Percentiles rank a stretch among this genome's conserved stretches.
Conservation (phyloP, 2,113 vertebrate species). For the Paradisaea rubra region DNA sequence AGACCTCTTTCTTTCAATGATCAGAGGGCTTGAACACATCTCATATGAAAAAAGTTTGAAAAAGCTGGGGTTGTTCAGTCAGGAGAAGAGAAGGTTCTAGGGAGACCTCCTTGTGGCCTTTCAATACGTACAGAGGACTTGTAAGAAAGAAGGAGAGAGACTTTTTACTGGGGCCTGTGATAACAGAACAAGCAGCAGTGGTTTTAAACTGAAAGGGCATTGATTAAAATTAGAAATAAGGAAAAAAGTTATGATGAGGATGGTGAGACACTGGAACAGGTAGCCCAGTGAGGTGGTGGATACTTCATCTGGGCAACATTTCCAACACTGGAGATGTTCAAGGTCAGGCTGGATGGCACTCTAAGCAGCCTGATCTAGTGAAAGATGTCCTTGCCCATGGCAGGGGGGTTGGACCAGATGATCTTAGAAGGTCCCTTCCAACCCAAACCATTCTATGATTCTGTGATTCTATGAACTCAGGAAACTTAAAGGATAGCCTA, state of each 20-base stretch:
- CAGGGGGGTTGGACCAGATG: not conserved
- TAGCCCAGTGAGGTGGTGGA: not conserved
- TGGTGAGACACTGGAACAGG: not conserved
- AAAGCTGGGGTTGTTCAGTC: not conserved
- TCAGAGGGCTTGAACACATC: not conserved
- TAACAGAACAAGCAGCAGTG: not conserved
- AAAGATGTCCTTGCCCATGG: not conserved
- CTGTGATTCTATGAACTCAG: not conserved
- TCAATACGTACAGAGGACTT: not conserved
- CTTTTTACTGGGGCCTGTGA: not conserved
- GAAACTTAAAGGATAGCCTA: not conserved
- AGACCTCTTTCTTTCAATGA: not conserved
- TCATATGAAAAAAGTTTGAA: not conserved
- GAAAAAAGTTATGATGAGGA: not conserved
- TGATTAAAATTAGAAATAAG: not conserved
- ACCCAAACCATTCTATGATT: not conserved
- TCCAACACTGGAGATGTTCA: not conserved
- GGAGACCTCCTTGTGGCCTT: not conserved
- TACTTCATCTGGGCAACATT: not conserved
- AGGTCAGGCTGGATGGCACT: fast-evolving
- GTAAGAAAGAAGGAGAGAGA: not conserved
- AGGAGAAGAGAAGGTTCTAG: not conserved
- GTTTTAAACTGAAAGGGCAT: not conserved
- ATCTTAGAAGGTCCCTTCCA: not conserved
- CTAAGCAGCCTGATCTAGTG: not conserved